Percentiles rank a stretch among this genome's conserved stretches.
phyloP scores from a whole-genome alignment of 1,140 invertebrate genomes.

The Pomacea maculata region DNA sequence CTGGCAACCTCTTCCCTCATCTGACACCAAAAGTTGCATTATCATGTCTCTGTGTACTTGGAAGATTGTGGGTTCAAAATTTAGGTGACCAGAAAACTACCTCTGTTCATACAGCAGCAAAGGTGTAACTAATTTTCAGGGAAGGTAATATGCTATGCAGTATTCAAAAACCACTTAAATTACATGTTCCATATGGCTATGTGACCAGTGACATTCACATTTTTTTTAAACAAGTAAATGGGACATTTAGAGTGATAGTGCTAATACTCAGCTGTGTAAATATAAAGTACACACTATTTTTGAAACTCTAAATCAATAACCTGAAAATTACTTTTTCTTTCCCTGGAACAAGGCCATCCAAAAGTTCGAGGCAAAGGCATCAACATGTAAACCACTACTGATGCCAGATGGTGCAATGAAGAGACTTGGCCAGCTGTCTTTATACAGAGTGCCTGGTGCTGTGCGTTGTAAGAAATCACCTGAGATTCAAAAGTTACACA shows the following conservation, averaged over 20 bases:
- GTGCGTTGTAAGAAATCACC: constrained; percentile 53
- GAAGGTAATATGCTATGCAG: too few relatives aligned
- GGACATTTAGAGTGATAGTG: background rate
- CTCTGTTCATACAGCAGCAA: too few relatives aligned
- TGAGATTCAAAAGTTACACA: constrained; percentile 13
- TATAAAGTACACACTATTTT: background rate
- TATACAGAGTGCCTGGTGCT: constrained; percentile 41
- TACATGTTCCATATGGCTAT: too few relatives aligned
- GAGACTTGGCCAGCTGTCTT: constrained; percentile 61
- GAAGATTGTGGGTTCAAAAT: too few relatives aligned
- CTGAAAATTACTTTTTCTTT: constrained; percentile 45
- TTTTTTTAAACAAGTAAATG: too few relatives aligned
- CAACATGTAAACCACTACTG: constrained; percentile 53
- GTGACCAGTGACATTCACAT: too few relatives aligned
- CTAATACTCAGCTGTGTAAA: background rate
- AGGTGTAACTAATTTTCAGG: too few relatives aligned
- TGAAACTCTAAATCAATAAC: background rate
- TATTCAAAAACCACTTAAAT: too few relatives aligned
- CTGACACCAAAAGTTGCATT: too few relatives aligned
- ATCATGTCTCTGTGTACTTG: too few relatives aligned
- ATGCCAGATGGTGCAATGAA: constrained; percentile 55
- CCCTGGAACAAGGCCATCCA: constrained; percentile 61
- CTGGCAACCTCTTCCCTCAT: too few relatives aligned
- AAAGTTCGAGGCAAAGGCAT: constrained; percentile 60
- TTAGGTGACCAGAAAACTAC: too few relatives aligned